phyloP scores from a whole-genome alignment of 2,113 vertebrate genomes.

The Piprites chloris region DNA sequence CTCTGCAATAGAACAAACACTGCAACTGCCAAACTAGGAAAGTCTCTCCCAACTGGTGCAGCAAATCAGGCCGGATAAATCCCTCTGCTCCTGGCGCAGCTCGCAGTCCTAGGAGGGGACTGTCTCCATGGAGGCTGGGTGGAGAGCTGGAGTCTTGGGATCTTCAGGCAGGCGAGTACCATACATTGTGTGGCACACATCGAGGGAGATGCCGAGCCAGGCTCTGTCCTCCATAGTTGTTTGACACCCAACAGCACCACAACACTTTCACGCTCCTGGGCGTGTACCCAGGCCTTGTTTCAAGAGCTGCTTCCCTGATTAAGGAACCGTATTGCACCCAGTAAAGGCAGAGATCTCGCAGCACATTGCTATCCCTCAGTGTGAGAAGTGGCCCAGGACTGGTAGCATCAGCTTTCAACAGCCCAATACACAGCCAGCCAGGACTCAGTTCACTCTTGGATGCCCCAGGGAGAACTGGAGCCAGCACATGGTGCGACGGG shows the following conservation, averaged over 20 bases:
- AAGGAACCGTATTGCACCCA: conserved; percentile 6
- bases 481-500: conserved; percentile 29
- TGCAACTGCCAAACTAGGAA: not conserved
- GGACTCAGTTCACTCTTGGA: conserved; percentile 42
- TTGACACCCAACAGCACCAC: not conserved
- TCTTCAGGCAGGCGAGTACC: conserved; percentile 8
- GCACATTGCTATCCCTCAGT: conserved; percentile 36
- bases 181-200: not conserved
- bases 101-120: not conserved
- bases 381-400: not conserved
- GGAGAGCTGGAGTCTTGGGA: not conserved
- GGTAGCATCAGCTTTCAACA: not conserved
- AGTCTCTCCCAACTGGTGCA: conserved; percentile 38
- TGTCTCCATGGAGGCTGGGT: not conserved
- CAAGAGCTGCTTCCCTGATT: conserved; percentile 8
- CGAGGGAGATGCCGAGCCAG: conserved; percentile 15
- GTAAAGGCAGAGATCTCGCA: conserved; percentile 20
- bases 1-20: not conserved
- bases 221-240: not conserved
- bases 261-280: not conserved
- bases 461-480: conserved; percentile 42
- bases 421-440: conserved; percentile 1
- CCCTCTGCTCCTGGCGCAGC: not conserved
- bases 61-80: conserved; percentile 3
- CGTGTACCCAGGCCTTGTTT: not conserved